Base-by-base conservation (phyloP, 2,888 invertebrate genomes). In the Eremobia ochroleuca region DNA sequence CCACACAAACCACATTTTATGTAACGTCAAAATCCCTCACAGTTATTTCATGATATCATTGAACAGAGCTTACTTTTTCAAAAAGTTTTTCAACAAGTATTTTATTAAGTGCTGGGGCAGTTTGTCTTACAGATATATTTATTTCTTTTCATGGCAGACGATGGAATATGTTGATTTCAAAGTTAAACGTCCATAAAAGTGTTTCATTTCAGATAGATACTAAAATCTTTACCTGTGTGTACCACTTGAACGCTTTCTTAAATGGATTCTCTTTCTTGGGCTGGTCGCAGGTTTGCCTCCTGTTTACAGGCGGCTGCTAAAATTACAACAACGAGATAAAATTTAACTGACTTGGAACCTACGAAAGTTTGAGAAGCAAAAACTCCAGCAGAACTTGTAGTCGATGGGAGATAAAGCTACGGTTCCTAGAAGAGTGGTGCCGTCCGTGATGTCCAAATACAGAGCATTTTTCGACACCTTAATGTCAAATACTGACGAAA, bases 231-330 rank as follows among this genome's bases (percentile, higher is more conserved):
- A 96, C 96, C 93, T 95, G 91, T 3, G 95, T 95, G 78, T 96
- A 96, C 96, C 96, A 96, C 34, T 90, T 92, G 79, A 96, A 96
- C 4, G 96, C 96, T 90, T 94, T 96, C n/a, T 91, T 91, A 74
- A 96, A 96, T 8, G 92, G 90, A 73, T 92, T 92, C 1, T 85
- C 86, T 83, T 92, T 94, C 76, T 83, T 90, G 28, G 77, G 82
- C 21, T 90, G 85, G 55, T 83, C 84, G 43, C 62, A 83, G 68
- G 79, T 77, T 70, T 84, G 88, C 34, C 78, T 82, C 46, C 77
- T 76, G 68, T 73, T 82, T 85, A 18, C 8, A 61, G 76, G 89
- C 9, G 83, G 87, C 77, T 88, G 85, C 78, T 73, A 74, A 74
- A 85, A 78, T 40, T 25, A 55, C 0, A 70, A 66, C 3, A 76